Evolutionary conservation across 2,113 vertebrate species (phyloP).

Genomic region (Prionailurus viverrinus): DNA sequence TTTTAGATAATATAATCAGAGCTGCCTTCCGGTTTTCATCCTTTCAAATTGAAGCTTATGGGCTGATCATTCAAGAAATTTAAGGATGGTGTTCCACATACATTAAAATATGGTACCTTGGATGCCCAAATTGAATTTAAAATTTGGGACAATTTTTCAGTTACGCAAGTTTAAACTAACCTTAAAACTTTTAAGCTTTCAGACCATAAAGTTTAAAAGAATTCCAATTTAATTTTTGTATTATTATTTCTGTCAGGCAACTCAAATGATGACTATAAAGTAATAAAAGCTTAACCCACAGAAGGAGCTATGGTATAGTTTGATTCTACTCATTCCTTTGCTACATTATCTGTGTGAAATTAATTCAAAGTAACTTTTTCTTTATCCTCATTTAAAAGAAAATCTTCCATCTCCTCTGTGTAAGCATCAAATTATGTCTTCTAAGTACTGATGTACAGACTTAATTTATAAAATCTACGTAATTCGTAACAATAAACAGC

Average conservation of each 20-base stretch:
- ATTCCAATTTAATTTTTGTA: neutral
- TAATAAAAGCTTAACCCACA: neutral
- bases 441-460: neutral
- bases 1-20: neutral
- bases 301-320: neutral
- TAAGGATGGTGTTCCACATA: neutral
- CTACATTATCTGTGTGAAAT: neutral
- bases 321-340: neutral
- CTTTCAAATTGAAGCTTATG: neutral
- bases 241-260: neutral
- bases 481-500: constrained; percentile 39
- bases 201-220: neutral
- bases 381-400: constrained; percentile 10
- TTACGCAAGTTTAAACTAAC: neutral
- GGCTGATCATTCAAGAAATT: neutral
- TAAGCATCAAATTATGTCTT: neutral
- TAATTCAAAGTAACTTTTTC: constrained; percentile 32
- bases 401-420: neutral
- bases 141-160: constrained; percentile 17
- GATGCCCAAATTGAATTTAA: neutral
- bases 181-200: neutral
- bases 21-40: neutral
- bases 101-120: neutral
- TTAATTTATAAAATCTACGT: constrained; percentile 45
- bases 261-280: neutral